A percentile compares a stretch with the other conserved stretches of the same genome.
phyloP scores from a whole-genome alignment of 2,888 invertebrate species.

The Strigamia transsilvanica region DNA sequence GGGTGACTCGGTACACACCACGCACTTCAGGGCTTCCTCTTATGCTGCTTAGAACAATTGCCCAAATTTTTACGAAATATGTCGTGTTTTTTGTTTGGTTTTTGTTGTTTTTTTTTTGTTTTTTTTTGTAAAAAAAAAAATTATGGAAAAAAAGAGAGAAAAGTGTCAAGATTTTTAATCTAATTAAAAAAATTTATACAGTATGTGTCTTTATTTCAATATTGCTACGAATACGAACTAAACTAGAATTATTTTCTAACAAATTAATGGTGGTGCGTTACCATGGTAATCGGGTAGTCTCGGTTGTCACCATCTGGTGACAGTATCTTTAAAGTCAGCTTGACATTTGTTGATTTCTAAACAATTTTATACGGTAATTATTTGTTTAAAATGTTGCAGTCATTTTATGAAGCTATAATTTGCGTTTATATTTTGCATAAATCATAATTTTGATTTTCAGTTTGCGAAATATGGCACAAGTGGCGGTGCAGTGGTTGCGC shows the following conservation, averaged over 20 bases:
- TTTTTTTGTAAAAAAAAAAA: constrained; percentile 13
- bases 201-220: background rate
- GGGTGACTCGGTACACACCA: background rate
- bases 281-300: background rate
- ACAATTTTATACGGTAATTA: too few relatives aligned
- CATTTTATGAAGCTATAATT: too few relatives aligned
- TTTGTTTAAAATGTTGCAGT: too few relatives aligned
- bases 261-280: background rate
- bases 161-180: constrained; percentile 21
- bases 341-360: too few relatives aligned
- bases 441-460: too few relatives aligned
- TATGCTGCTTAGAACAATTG: constrained; percentile 22
- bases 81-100: background rate
- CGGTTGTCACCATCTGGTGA: too few relatives aligned
- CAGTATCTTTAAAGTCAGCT: too few relatives aligned
- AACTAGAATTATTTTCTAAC: too few relatives aligned
- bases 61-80: constrained; percentile 17
- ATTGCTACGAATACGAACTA: background rate
- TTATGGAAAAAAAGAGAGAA: background rate
- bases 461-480: too few relatives aligned
- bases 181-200: constrained; percentile 25
- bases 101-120: background rate
- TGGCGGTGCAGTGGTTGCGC: too few relatives aligned
- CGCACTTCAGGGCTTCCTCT: constrained; percentile 29
- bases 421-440: too few relatives aligned